These are phyloP conservation scores for Beroe ovata DNA, from an alignment of 37 sponge, comb jelly and placozoan species.

Conservation along the genomic window DNA sequence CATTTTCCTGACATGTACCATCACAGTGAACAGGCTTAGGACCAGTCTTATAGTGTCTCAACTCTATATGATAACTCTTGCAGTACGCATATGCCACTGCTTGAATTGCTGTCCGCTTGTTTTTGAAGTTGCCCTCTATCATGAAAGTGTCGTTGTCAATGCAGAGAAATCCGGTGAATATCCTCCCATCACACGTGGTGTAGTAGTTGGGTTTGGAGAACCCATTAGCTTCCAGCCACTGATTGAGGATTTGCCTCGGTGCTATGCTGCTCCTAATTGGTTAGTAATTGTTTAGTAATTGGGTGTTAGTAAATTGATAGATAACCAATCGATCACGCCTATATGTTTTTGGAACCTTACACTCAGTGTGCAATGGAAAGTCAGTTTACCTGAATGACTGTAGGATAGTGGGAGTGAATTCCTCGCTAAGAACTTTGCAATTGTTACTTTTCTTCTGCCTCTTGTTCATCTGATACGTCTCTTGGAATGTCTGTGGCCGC, in stretches of 20 bases:
- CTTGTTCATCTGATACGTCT: constrained; percentile 30
- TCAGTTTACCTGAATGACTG: constrained; percentile 22
- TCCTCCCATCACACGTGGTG: background rate
- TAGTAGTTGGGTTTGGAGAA: constrained; percentile 41
- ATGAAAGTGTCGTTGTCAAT: constrained; percentile 49
- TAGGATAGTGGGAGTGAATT: constrained; percentile 39
- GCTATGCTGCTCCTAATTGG: constrained; percentile 26
- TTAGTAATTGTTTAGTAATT: too few species aligned
- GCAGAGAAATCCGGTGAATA: constrained; percentile 28
- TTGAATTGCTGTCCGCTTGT: constrained; percentile 40
- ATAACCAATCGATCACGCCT: background rate
- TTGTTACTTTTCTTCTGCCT: constrained; percentile 3
- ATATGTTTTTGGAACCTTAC: background rate
- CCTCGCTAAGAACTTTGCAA: background rate
- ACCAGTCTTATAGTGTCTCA: constrained; percentile 63
- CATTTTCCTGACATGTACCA: too few species aligned
- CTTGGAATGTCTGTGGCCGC: background rate
- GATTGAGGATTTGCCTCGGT: constrained; percentile 33
- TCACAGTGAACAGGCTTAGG: constrained; percentile 15
- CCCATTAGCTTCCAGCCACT: constrained; percentile 57
- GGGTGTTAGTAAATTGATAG: too few species aligned
- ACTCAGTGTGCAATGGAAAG: background rate
- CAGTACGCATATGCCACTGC: constrained; percentile 60
- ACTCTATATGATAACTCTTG: constrained; percentile 11
- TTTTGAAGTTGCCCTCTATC: constrained; percentile 47